Percentiles rank a stretch among this genome's conserved stretches.
Conservation (phyloP, 2,888 invertebrate genomes). For the Ferdinandea cuprea region DNA sequence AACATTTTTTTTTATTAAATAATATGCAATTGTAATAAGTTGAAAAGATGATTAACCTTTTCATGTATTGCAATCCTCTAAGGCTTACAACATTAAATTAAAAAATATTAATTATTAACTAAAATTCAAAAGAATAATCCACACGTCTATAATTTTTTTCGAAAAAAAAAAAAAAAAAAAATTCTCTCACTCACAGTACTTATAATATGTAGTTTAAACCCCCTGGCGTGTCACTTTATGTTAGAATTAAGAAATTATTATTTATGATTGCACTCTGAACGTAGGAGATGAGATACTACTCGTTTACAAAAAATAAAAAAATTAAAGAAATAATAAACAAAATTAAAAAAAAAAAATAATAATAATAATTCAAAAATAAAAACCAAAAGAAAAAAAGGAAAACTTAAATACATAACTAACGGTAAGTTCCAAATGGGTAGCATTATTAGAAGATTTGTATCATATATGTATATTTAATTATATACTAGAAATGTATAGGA, state of each 20-base stretch:
- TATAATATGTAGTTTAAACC: slow-evolving; percentile 42
- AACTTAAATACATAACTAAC: slow-evolving; percentile 35
- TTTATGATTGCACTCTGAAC: slow-evolving; percentile 69
- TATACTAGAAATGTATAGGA: slow-evolving; percentile 50
- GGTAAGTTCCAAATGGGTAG: slow-evolving; percentile 25
- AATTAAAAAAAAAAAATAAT: slow-evolving; percentile 1
- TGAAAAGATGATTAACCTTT: too few species aligned
- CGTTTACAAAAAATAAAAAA: slow-evolving; percentile 32
- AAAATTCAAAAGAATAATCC: slow-evolving; percentile 20
- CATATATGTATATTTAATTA: slow-evolving; percentile 35
- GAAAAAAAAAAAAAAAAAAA: too few species aligned
- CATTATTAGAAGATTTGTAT: slow-evolving; percentile 34
- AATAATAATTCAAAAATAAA: slow-evolving; percentile 49
- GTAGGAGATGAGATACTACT: slow-evolving; percentile 56
- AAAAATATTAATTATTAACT: slow-evolving; percentile 13
- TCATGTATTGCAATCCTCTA: slow-evolving; percentile 10
- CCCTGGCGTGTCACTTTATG: slow-evolving; percentile 43
- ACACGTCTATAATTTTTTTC: slow-evolving; percentile 16
- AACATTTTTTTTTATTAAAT: background rate
- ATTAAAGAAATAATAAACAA: too few species aligned
- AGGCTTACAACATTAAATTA: slow-evolving; percentile 50
- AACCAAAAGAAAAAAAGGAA: slow-evolving; percentile 35
- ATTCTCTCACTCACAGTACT: slow-evolving; percentile 66
- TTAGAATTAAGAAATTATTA: slow-evolving; percentile 28
- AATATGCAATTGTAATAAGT: background rate